A percentile compares a stretch with the other conserved stretches of the same genome.
Conservation (phyloP, 2,797 vertebrate species). For the Echeneis naucrates region DNA sequence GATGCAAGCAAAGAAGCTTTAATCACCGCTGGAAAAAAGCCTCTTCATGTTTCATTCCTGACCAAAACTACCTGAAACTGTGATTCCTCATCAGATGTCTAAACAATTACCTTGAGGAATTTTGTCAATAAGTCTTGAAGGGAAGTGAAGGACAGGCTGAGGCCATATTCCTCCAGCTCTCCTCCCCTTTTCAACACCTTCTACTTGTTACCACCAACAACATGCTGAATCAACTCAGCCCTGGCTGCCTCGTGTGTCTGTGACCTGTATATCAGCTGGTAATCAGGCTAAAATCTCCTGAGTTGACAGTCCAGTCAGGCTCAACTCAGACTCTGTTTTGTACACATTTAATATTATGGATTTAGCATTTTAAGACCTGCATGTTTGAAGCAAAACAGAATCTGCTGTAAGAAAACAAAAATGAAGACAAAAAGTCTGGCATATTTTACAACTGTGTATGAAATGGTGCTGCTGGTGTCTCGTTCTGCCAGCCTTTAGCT, state of each 20-base stretch:
- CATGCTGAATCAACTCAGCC: slow-evolving; percentile 41
- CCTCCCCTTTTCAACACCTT: slow-evolving; percentile 49
- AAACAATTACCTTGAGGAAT: not conserved
- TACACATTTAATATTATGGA: not conserved
- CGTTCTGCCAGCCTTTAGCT: not conserved
- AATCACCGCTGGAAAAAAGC: not conserved
- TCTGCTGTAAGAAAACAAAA: not conserved
- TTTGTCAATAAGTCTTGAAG: slow-evolving; percentile 20
- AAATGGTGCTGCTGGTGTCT: not conserved
- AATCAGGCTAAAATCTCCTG: slow-evolving; percentile 37
- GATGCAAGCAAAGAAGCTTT: not conserved
- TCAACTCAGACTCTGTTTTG: slow-evolving; percentile 4
- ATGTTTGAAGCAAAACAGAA: not conserved
- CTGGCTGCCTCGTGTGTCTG: not conserved
- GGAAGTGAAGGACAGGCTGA: slow-evolving; percentile 47
- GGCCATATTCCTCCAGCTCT: slow-evolving; percentile 27
- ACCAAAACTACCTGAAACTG: not conserved
- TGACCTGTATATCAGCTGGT: not conserved
- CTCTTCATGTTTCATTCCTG: not conserved
- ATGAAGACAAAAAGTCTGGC: not conserved
- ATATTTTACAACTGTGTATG: not conserved
- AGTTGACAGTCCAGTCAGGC: slow-evolving; percentile 10
- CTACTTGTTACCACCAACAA: slow-evolving; percentile 62
- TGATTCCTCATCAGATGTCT: not conserved
- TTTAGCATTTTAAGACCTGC: too few species aligned